Conservation (phyloP, 2,888 invertebrate species). For the Crematogaster levior region DNA sequence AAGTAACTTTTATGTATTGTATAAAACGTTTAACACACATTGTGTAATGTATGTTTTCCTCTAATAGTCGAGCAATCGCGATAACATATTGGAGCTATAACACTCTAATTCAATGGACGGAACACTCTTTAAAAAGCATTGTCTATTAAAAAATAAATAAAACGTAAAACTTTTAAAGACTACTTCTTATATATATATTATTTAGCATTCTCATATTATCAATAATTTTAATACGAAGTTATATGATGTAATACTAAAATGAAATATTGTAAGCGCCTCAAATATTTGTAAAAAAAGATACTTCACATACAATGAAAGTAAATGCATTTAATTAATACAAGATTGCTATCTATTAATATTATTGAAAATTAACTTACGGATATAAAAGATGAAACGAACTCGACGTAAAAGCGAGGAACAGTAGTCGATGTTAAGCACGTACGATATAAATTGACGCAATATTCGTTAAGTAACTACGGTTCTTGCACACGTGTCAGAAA, state of each 20-base stretch:
- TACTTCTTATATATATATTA: not conserved
- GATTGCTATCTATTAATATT: not conserved
- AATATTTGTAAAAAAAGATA: not conserved
- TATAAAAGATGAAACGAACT: not conserved
- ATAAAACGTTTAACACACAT: not conserved
- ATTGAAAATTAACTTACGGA: not conserved
- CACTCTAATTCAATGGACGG: not conserved
- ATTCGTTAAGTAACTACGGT: conserved; percentile 4
- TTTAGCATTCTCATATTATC: not conserved
- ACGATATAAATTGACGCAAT: conserved; percentile 8
- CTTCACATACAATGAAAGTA: not conserved
- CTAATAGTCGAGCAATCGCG: not conserved
- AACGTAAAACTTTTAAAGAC: not conserved
- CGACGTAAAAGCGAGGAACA: not conserved
- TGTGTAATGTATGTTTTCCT: not conserved
- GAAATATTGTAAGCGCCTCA: not conserved
- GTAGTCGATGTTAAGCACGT: not conserved
- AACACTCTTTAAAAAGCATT: not conserved
- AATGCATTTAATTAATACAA: not conserved
- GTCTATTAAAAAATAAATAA: not conserved
- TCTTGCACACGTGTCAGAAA: not conserved
- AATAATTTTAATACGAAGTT: not conserved
- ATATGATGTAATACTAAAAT: not conserved
- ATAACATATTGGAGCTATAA: not conserved
- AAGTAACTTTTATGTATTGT: not conserved